Evolutionary conservation across 2,888 invertebrate species (phyloP), one percentile per base, ranked within the genome.

Genomic region (Azorinus chamasolen): DNA sequence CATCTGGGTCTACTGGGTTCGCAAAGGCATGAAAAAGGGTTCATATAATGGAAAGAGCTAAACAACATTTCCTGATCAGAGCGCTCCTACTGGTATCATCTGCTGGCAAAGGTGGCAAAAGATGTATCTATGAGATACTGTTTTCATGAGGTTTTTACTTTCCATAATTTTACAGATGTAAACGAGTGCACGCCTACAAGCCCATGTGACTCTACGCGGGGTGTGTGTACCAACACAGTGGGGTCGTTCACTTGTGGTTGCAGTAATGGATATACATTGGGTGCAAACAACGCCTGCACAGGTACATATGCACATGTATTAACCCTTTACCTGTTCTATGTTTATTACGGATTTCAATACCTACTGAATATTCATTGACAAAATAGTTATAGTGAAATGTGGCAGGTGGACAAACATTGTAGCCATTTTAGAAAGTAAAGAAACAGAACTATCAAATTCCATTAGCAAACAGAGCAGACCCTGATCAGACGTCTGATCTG

Each of bases 181-280:
- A 65, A 86, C 55, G 86, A 86, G 48, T 86, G 86, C 63, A 46
- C 70, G 0, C 20, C 46, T 1, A 27, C 58, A 0, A 22, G 20
- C 4, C 65, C 77, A 1, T 87, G 86, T 74, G 83, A 78, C 54
- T 24, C 46, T 12, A 62, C 24, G 1, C 24, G 57, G 22, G 82
- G 84, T 20, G 54, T 62, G 8, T 87, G 86, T 63, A 81, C 59
- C 18, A 85, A 87, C 61, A 83, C 76, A 10, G 46, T 25, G 6
- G 84, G 85, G 0, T 70, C 76, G 4, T 87, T 64, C 64, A 71
- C 51, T 2, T 87, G 86, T 46, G 25, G 68, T 22, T 87, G 86
- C 62, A 39, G 45, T 6, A 57, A 80, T 48, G 73, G 63, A 14
- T 87, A 83, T 53, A 80, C 62, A 12, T 64, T 84, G 4, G 86